Evolutionary conservation across 2,888 invertebrate species (phyloP), one percentile per base, ranked within the genome.

Genomic region (Drosophila ezoana): DNA sequence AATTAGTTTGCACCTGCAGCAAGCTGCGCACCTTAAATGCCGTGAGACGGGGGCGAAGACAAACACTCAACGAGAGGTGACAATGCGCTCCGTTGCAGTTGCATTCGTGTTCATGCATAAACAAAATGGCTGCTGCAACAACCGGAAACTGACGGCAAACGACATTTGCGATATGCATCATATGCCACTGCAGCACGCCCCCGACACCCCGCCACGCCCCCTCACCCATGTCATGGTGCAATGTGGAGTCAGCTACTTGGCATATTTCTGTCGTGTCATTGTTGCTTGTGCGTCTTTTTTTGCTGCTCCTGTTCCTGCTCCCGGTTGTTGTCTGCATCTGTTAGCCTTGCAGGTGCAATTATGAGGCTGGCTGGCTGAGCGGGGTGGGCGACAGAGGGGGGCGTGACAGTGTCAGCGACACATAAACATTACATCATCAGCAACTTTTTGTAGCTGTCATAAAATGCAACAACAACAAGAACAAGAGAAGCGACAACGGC

Each of bases 131-230:
- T 80, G 84, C 89, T 82, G 82, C 88, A 82, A 83, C 87, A 84
- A 83, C 71, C 87, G 89, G 89, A 88, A 86, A 87, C 89, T 84
- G 84, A 84, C 89, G 81, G 89, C 89, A 86, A 84, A 84, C 88
- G 83, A 83, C 83, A 88, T 86, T 88, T 83, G 86, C 88, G 87
- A 83, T 83, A 83, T 83, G 85, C 88, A 83, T 83, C 83, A 83
- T 88, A 86, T 86, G 83, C 74, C 70, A 43, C 54, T 28, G 28
- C 28, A 28, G 8, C 57, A 56, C 49, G 47, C 23, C 32, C 44
- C 40, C 38, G n/a, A n/a, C n/a, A 13, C 20, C n/a, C 63, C 67
- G 13, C 18, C 0, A 10, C 44, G 32, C 23, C 44, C 13, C 13
- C 5, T 13, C 38, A 3, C 23, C 23, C 57, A 66, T 74, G 74